A percentile compares a stretch with the other conserved stretches of the same genome.
These are phyloP conservation scores for Orgyia antiqua DNA, from an alignment of 2,888 invertebrate genomes.

Conservation along the genomic window DNA sequence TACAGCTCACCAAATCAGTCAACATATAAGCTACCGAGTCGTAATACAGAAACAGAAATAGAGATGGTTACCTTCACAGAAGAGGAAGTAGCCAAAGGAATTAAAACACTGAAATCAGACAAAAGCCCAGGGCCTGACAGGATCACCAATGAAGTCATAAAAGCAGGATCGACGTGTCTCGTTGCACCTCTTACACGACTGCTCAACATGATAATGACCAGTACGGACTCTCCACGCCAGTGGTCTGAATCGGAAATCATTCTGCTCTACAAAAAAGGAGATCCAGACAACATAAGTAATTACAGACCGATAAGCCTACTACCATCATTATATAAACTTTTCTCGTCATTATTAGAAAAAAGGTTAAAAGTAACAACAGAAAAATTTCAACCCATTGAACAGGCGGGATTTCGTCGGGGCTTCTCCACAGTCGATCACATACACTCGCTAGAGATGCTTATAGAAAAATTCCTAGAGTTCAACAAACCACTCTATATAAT, in stretches of 20 bases:
- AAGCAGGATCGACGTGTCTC: not conserved
- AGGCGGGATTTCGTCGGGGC: constrained; percentile 8
- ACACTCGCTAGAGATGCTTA: constrained; percentile 11
- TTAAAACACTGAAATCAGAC: not conserved
- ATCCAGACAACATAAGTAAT: constrained; percentile 9
- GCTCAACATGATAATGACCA: not conserved
- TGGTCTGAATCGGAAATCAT: constrained; percentile 13
- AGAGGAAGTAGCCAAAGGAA: not conserved
- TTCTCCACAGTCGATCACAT: constrained; percentile 14
- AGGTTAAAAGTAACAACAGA: not conserved
- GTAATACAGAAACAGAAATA: too few species aligned
- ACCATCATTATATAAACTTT: constrained; percentile 9
- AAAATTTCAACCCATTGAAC: constrained; percentile 7
- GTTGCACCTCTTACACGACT: not conserved
- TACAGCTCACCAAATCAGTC: not conserved
- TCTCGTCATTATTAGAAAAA: constrained; percentile 3
- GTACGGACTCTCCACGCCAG: not conserved
- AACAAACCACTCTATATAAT: constrained; percentile 4
- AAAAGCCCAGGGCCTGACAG: not conserved
- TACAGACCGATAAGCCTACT: constrained; percentile 10
- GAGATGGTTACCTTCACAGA: not conserved
- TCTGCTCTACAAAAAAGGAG: constrained; percentile 10
- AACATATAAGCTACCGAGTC: too few species aligned
- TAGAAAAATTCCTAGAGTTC: constrained; percentile 17
- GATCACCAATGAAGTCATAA: constrained; percentile 1